Conservation (phyloP, 2,888 invertebrate genomes). For the Ditylenchus weischeri region DNA sequence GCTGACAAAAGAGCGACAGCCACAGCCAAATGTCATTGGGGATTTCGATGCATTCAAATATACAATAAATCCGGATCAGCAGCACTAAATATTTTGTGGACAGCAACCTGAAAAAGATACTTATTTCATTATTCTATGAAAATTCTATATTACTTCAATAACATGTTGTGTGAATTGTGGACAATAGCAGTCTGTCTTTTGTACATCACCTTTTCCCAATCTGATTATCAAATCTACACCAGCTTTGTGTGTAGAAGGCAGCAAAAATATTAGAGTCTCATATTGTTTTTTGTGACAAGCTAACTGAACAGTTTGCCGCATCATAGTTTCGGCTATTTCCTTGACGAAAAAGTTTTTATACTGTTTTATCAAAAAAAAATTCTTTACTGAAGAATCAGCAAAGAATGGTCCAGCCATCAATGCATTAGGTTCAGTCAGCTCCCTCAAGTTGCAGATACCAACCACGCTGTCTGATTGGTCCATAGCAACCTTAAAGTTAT, state of each 20-base stretch:
- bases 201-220: not conserved
- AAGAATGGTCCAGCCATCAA: slow-evolving; percentile 2
- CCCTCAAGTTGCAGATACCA: not conserved
- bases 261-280: not conserved
- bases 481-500: not conserved
- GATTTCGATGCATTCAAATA: too few relatives aligned
- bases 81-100: slow-evolving; percentile 1
- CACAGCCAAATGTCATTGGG: too few relatives aligned
- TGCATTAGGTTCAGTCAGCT: not conserved
- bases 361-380: too few relatives aligned
- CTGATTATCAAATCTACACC: not conserved
- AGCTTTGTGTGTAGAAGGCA: not conserved
- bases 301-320: not conserved
- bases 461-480: not conserved
- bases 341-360: not conserved
- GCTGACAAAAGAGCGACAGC: too few relatives aligned
- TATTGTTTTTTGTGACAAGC: not conserved
- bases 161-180: not conserved
- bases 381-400: not conserved
- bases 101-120: not conserved
- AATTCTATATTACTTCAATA: not conserved
- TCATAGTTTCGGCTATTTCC: slow-evolving; percentile 1
- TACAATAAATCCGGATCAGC: slow-evolving; percentile 1
- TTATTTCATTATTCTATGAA: too few relatives aligned
- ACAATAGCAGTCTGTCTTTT: not conserved